Base-by-base conservation (phyloP, 2,113 vertebrate genomes). In the Urocolius indicus region DNA sequence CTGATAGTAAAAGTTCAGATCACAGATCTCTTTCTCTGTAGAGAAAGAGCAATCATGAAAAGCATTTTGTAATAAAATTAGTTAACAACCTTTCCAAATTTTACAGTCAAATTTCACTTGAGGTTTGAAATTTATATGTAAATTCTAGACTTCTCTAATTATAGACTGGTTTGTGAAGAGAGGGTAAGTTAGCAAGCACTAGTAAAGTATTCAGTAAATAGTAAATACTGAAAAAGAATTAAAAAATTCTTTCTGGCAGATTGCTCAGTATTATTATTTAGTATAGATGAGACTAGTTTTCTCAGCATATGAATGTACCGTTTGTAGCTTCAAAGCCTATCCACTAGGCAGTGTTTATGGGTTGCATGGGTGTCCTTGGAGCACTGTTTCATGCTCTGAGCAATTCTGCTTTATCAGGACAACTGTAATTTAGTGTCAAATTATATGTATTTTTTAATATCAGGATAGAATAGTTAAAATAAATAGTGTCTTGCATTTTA, bases 251-350 rank as follows among this genome's bases (percentile, higher is more conserved):
- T 17, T 4, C 21, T 83, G 11, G 41, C 3, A 75, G 48, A 75
- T 76, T 72, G 21, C 3, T 84, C 8, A 9, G 6, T 68, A 36
- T 7, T 68, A 36, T 7, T 49, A 16, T 49, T 81, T 63, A 6
- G 4, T 67, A 74, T n/a, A 24, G 30, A 46, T 20, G 18, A 75
- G 2, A 10, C 27, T 93, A 21, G 8, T 38, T 22, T 77, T 12
- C 26, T 9, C 45, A 75, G 38, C 3, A 34, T 30, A 34, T 3
- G 3, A 13, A 49, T 18, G 7, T 34, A 14, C 0, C 17, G 1
- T 57, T 20, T 65, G 26, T 5, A 38, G 3, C 15, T 46, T 75
- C 43, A 74, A 72, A 92, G 16, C 3, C n/a, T 63, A 16, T 68
- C 32, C 45, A 68, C 23, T 38, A 62, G 15, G 16, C 38, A 67